Evolutionary conservation across 2,888 invertebrate genomes (phyloP).

Genomic region (Dolichomitus sp.): DNA sequence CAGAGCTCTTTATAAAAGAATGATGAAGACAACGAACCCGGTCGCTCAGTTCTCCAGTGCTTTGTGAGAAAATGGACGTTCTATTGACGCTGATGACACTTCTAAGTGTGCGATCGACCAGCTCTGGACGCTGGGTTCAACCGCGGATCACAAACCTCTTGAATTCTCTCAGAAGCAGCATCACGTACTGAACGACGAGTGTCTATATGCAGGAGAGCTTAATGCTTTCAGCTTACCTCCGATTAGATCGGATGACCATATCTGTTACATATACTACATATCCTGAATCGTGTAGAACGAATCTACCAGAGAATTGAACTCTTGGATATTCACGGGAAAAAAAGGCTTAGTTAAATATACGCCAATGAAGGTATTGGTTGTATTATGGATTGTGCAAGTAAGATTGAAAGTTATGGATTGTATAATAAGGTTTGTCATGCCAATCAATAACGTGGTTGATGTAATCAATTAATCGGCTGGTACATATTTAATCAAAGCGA

Average conservation of each 20-base stretch:
- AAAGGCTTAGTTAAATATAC: too few species aligned
- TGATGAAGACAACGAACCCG: background rate
- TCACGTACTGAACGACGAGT: constrained; percentile 38
- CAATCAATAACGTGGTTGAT: too few species aligned
- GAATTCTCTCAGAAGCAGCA: constrained; percentile 11
- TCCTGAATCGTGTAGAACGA: background rate
- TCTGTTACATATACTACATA: background rate
- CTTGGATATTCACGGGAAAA: too few species aligned
- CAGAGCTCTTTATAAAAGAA: constrained; percentile 3
- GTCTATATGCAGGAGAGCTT: constrained; percentile 39
- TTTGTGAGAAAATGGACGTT: constrained; percentile 26
- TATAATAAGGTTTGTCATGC: too few species aligned
- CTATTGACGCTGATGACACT: constrained; percentile 47
- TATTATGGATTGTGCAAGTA: too few species aligned
- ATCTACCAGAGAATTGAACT: too few species aligned
- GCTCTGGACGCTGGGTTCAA: background rate
- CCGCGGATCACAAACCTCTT: constrained; percentile 38
- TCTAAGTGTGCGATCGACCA: constrained; percentile 11
- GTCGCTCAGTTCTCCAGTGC: background rate
- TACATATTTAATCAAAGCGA: too few species aligned
- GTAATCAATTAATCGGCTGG: too few species aligned
- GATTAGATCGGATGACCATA: constrained; percentile 8
- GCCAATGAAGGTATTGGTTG: too few species aligned
- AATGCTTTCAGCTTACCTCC: constrained; percentile 35
- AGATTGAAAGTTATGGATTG: too few species aligned